phyloP scores from a whole-genome alignment of 2,797 vertebrate genomes.

The Clarias platycephalus region DNA sequence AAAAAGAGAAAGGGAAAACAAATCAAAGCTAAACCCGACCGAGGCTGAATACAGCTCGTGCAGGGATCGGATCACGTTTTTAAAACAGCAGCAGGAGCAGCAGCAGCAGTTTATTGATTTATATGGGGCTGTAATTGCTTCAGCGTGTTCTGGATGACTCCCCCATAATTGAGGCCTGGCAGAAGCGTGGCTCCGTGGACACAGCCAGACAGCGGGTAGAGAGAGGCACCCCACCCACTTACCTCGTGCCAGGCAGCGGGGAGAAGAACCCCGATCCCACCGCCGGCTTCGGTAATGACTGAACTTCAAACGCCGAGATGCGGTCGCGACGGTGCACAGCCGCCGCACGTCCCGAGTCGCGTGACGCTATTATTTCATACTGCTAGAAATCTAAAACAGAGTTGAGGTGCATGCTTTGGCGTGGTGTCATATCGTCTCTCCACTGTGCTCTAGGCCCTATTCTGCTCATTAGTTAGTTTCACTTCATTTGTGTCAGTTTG shows the following conservation, averaged over 20 bases:
- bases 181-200: constrained; percentile 67
- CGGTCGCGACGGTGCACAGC: background rate
- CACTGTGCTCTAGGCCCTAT: no score
- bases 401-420: background rate
- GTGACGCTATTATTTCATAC: background rate
- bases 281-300: constrained; percentile 21
- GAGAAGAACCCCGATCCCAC: constrained; percentile 46
- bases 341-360: background rate
- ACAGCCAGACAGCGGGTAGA: constrained; percentile 72
- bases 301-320: constrained; percentile 8
- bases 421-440: background rate
- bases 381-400: background rate
- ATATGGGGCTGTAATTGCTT: constrained; percentile 78
- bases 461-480: background rate
- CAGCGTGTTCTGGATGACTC: constrained; percentile 79
- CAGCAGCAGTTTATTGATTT: constrained; percentile 73
- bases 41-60: constrained; percentile 26
- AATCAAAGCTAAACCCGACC: constrained; percentile 41
- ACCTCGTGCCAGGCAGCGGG: constrained; percentile 38
- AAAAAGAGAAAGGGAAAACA: constrained; percentile 24
- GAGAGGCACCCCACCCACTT: constrained; percentile 62
- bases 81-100: constrained; percentile 41
- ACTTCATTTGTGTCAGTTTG: constrained; percentile 13
- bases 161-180: constrained; percentile 77
- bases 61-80: constrained; percentile 57